These are phyloP conservation scores for Stictonetta naevosa DNA, from an alignment of 2,113 vertebrate species.

Conservation along the genomic window DNA sequence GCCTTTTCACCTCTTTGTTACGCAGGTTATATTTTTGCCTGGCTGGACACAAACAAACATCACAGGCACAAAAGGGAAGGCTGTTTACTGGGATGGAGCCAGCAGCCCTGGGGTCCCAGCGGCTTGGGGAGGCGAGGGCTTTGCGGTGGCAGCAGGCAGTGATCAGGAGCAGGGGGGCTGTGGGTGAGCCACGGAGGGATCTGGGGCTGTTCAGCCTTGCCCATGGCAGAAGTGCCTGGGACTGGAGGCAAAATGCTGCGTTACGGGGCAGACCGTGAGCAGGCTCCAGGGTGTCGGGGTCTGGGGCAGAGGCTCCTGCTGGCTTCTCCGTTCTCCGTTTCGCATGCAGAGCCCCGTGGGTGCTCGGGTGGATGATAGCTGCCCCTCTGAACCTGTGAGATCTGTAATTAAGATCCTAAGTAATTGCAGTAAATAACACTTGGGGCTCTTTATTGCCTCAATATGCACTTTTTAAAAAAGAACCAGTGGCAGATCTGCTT, in stretches of 20 bases:
- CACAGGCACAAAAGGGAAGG: neutral
- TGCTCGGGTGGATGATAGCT: neutral
- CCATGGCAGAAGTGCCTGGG: neutral
- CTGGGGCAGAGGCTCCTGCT: neutral
- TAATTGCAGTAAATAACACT: neutral
- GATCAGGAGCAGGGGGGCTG: neutral
- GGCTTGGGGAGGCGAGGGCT: neutral
- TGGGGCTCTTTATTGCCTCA: neutral
- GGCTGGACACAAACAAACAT: neutral
- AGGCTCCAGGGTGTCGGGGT: accelerated
- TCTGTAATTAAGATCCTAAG: no score
- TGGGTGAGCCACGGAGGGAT: accelerated
- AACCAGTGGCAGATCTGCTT: neutral
- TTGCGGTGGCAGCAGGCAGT: neutral
- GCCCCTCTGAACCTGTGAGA: neutral
- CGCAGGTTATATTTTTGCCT: neutral
- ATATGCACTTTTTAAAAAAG: neutral
- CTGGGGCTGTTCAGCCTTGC: neutral
- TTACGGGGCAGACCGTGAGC: neutral
- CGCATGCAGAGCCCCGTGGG: neutral
- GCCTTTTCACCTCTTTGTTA: neutral
- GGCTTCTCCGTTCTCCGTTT: neutral
- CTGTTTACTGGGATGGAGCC: neutral
- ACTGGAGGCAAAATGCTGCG: neutral
- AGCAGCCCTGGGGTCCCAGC: neutral